phyloP scores from a whole-genome alignment of 1,140 invertebrate genomes.

The Gonatopus flavifemur region DNA sequence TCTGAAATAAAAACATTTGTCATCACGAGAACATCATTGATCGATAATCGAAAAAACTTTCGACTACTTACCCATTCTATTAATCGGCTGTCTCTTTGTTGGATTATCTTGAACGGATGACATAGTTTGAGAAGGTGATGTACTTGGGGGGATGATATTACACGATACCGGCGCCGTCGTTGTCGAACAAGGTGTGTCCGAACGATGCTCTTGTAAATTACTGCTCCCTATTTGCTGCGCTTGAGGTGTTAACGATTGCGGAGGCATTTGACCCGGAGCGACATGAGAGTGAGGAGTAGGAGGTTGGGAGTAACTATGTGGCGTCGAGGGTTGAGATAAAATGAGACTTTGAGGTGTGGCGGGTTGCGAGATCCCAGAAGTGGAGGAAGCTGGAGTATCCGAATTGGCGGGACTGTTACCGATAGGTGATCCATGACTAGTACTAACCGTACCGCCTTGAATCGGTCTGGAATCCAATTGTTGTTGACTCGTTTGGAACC shows the following conservation, averaged over 20 bases:
- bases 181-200: conserved; percentile 38
- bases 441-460: conserved; percentile 74
- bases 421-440: conserved; percentile 70
- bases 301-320: conserved; percentile 52
- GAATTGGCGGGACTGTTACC: conserved; percentile 57
- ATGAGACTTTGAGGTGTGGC: conserved; percentile 51
- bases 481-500: conserved; percentile 48
- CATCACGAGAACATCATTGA: no score
- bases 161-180: conserved; percentile 28
- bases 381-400: conserved; percentile 45
- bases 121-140: conserved; percentile 37
- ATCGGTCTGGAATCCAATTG: conserved; percentile 66
- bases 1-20: conserved; percentile 38
- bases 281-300: conserved; percentile 45
- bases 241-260: conserved; percentile 25
- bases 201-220: conserved; percentile 35
- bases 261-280: conserved; percentile 20
- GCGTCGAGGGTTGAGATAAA: conserved; percentile 49
- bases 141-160: conserved; percentile 32
- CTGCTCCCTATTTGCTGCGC: conserved; percentile 25
- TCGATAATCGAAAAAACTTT: no score
- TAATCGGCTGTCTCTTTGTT: conserved; percentile 24
- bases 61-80: no score
- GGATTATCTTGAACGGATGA: conserved; percentile 24
- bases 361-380: conserved; percentile 46